Percentiles rank a stretch among this genome's conserved stretches.
Evolutionary conservation across 2,797 vertebrate species (phyloP).

Genomic region (Sebastes matsubarae): DNA sequence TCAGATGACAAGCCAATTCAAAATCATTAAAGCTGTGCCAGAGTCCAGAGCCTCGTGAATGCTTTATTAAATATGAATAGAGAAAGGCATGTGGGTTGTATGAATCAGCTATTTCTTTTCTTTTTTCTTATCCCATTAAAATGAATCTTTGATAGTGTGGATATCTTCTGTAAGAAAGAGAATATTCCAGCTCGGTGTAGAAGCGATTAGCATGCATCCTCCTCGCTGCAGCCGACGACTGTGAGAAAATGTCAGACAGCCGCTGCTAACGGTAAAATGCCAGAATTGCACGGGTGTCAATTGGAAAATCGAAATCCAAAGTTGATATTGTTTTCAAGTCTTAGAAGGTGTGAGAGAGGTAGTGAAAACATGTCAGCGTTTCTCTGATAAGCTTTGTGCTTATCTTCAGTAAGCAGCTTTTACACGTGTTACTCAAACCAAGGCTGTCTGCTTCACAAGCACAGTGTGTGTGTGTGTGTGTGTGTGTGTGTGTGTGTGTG

Average conservation of each 20-base stretch:
- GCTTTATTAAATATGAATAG: not conserved
- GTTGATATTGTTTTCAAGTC: constrained; percentile 49
- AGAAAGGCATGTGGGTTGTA: not conserved
- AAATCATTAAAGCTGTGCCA: constrained; percentile 28
- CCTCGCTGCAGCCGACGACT: constrained; percentile 4
- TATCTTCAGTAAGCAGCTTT: not conserved
- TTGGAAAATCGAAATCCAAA: constrained; percentile 52
- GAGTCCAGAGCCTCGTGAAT: not conserved
- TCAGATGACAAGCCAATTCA: constrained; percentile 34
- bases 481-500: not conserved
- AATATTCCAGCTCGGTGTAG: not conserved
- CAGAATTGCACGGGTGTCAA: constrained; percentile 34
- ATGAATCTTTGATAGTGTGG: not conserved
- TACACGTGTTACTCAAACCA: not conserved
- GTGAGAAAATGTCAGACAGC: constrained; percentile 64
- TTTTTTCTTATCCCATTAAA: not conserved
- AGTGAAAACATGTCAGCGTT: not conserved
- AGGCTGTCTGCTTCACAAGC: not conserved
- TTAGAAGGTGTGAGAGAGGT: constrained; percentile 16
- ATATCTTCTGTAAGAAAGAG: not conserved
- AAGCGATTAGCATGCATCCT: constrained; percentile 49
- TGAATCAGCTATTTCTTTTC: not conserved
- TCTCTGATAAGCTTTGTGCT: not conserved
- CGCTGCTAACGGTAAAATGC: constrained; percentile 47
- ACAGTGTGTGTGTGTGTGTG: not conserved